Conservation (phyloP, 2,888 invertebrate species). For the Acronicta alni region DNA sequence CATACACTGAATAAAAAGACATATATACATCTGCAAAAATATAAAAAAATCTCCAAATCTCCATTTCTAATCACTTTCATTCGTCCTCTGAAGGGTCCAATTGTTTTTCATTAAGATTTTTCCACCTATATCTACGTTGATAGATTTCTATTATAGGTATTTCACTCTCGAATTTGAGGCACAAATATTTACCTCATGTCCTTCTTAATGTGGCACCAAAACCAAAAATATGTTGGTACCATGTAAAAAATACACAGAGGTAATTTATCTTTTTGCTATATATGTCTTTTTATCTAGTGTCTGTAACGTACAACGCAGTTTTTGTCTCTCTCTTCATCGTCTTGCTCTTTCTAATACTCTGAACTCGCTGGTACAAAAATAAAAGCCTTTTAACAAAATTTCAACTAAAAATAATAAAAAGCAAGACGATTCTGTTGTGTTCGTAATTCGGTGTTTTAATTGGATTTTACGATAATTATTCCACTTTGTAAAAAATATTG, state of each 20-base stretch:
- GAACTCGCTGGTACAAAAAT: conserved; percentile 28
- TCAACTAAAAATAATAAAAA: conserved; percentile 32
- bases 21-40: conserved; percentile 16
- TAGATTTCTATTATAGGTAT: too few species aligned
- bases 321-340: conserved; percentile 55
- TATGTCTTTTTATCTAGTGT: conserved; percentile 64
- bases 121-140: too few species aligned
- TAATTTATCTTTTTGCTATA: neutral
- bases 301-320: conserved; percentile 78
- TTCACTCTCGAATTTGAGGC: too few species aligned
- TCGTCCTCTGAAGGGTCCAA: too few species aligned
- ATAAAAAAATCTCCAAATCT: too few species aligned
- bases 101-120: too few species aligned
- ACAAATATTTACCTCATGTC: too few species aligned
- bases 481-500: conserved; percentile 32
- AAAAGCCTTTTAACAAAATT: conserved; percentile 40
- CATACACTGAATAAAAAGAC: conserved; percentile 62
- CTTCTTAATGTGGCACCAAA: too few species aligned
- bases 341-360: conserved; percentile 65
- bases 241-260: too few species aligned
- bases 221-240: too few species aligned
- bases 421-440: conserved; percentile 58
- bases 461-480: conserved; percentile 50
- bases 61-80: too few species aligned
- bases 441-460: conserved; percentile 58